phyloP scores from a whole-genome alignment of 2,113 vertebrate genomes.

The Alouatta palliata region DNA sequence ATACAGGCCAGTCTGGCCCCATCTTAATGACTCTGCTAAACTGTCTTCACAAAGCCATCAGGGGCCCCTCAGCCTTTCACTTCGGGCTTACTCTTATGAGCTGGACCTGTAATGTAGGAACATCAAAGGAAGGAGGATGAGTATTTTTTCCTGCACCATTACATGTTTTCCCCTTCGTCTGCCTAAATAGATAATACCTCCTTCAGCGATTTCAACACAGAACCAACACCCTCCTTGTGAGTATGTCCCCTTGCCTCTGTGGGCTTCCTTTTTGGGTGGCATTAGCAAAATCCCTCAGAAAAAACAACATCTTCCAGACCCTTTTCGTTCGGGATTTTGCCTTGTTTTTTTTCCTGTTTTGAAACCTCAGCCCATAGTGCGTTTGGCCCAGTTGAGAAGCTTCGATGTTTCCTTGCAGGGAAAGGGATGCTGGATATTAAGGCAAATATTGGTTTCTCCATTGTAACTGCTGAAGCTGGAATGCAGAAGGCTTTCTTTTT shows the following conservation, averaged over 20 bases:
- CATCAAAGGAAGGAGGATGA: background rate
- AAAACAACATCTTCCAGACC: fast-evolving
- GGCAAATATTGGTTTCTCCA: background rate
- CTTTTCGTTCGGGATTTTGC: background rate
- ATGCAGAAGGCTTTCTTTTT: background rate
- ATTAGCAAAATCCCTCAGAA: background rate
- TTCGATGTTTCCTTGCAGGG: background rate
- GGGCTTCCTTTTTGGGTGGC: background rate
- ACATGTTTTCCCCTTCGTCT: background rate
- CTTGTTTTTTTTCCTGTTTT: slow-evolving; percentile 1
- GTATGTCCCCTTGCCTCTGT: fast-evolving
- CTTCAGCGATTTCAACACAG: background rate
- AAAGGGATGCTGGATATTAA: background rate
- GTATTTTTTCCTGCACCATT: background rate
- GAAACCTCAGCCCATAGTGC: background rate
- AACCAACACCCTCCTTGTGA: background rate
- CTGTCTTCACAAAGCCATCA: background rate
- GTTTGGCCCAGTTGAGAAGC: background rate
- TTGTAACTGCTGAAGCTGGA: background rate
- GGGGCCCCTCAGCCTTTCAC: background rate
- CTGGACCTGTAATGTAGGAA: background rate
- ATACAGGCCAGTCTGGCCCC: background rate
- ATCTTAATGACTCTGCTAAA: no score
- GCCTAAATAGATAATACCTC: background rate
- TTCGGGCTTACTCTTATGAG: background rate